These are phyloP conservation scores for Scaptomyza polygonia DNA, from an alignment of 2,888 invertebrate species.

Conservation along the genomic window DNA sequence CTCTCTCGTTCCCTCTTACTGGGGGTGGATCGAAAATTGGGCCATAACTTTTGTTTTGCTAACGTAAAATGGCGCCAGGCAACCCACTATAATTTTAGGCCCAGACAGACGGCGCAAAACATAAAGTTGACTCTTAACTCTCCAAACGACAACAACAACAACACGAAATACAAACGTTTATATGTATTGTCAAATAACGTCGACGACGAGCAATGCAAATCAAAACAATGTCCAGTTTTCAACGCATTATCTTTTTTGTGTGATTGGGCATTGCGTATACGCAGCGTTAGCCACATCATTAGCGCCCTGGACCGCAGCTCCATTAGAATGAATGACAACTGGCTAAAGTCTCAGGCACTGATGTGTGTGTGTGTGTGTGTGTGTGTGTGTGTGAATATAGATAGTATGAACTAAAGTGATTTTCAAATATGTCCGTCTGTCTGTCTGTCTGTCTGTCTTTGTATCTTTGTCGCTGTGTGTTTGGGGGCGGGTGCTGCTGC, in stretches of 20 bases:
- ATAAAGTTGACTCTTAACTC: conserved; percentile 46
- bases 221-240: conserved; percentile 52
- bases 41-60: conserved; percentile 78
- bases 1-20: too few species aligned
- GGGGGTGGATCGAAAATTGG: conserved; percentile 64
- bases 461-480: conserved; percentile 6
- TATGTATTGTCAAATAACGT: conserved; percentile 5
- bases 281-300: conserved; percentile 61
- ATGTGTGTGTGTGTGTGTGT: neutral
- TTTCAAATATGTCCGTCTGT: conserved; percentile 65
- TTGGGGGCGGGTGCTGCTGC: conserved; percentile 42
- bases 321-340: conserved; percentile 71
- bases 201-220: conserved; percentile 51
- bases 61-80: conserved; percentile 77
- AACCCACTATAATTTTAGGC: conserved; percentile 71
- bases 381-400: too few species aligned
- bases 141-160: conserved; percentile 30
- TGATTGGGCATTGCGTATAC: conserved; percentile 28
- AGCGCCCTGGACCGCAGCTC: conserved; percentile 67
- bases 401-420: conserved; percentile 76
- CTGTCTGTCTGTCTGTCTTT: conserved; percentile 10
- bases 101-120: conserved; percentile 52
- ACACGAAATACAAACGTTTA: too few species aligned
- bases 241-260: conserved; percentile 19
- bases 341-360: conserved; percentile 67